Base-by-base conservation (phyloP, 92 coral and sea anemone genomes). In the Palythoa grandis region DNA sequence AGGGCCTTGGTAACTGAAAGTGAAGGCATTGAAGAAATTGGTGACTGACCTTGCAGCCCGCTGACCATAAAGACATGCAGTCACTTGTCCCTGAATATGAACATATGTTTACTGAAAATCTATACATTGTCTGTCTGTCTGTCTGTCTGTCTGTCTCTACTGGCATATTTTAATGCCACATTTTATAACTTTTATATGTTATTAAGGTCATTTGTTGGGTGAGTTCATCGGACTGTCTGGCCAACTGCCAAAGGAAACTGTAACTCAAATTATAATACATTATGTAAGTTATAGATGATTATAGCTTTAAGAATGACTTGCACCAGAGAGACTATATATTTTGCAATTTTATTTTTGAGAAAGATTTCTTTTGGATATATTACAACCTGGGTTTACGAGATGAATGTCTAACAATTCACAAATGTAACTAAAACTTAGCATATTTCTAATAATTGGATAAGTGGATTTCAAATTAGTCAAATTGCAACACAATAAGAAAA, bases 1-100 rank as follows among this genome's bases (percentile, higher is more conserved):
- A 89, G 98, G 79, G 98, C 98, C 12, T 88, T 96, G 60, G 98
- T 96, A 24, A 96, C 95, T 10, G 98, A 96, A 77, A 93, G 95
- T 58, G 98, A 96, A 78, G 98, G 98, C 12, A 95, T 96, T 68
- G 96, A 91, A 88, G 98, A 96, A 90, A 88, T 93, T 91, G 96
- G 95, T 80, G 98, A 95, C 60, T 94, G 58, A 67, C 52, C 16
- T 50, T 22, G 25, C 56, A 17, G 9, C 25, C 7, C 19, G 25
- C 11, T 11, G 5, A n/a, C 7, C n/a, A 39, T 14, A 5, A 16
- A 14, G 22, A 66, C 39, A 43, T 40, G 7, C 60, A 43, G 74
- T 47, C 54, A 50, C 35, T 67, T 66, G 74, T 23, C 74, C 74
- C 48, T 48, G 74, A 70, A 65, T 37, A 37, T 54, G 1, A 8